phyloP scores from a whole-genome alignment of 2,888 invertebrate species.

The Conomelus anceps region DNA sequence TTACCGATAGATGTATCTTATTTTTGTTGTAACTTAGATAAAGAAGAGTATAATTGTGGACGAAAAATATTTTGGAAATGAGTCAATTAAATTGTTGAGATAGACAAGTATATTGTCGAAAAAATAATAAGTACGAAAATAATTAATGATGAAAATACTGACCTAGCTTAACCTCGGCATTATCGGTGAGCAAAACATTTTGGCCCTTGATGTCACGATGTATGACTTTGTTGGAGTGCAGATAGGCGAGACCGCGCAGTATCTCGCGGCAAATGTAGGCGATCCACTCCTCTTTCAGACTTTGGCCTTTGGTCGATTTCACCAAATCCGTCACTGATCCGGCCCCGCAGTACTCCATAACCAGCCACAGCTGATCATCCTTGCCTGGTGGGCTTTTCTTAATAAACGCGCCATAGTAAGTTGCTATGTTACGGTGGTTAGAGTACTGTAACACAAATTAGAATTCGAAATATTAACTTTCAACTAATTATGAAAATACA shows the following conservation, averaged over 20 bases:
- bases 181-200: slow-evolving; percentile 97
- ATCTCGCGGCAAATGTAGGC: slow-evolving; percentile 98
- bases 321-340: slow-evolving; percentile 98
- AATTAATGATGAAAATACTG: slow-evolving; percentile 38
- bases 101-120: not conserved
- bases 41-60: too few relatives aligned
- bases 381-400: slow-evolving; percentile 98
- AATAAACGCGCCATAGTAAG: slow-evolving; percentile 99
- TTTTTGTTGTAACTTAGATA: too few relatives aligned
- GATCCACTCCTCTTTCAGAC: slow-evolving; percentile 99
- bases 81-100: too few relatives aligned
- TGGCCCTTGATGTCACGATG: slow-evolving; percentile 99
- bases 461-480: too few relatives aligned
- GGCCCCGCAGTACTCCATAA: slow-evolving; percentile 99
- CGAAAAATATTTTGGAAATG: too few relatives aligned
- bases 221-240: slow-evolving; percentile 98
- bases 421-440: slow-evolving; percentile 98
- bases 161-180: slow-evolving; percentile 98
- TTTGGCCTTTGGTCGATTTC: slow-evolving; percentile 97
- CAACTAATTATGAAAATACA: too few relatives aligned
- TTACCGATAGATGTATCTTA: too few relatives aligned
- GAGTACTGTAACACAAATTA: slow-evolving; percentile 67
- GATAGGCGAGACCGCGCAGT: slow-evolving; percentile 88
- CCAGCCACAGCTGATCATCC: slow-evolving; percentile 98
- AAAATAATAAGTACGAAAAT: slow-evolving; percentile 22